Base-by-base conservation (phyloP, 1,140 invertebrate genomes). In the Centruroides vittatus region DNA sequence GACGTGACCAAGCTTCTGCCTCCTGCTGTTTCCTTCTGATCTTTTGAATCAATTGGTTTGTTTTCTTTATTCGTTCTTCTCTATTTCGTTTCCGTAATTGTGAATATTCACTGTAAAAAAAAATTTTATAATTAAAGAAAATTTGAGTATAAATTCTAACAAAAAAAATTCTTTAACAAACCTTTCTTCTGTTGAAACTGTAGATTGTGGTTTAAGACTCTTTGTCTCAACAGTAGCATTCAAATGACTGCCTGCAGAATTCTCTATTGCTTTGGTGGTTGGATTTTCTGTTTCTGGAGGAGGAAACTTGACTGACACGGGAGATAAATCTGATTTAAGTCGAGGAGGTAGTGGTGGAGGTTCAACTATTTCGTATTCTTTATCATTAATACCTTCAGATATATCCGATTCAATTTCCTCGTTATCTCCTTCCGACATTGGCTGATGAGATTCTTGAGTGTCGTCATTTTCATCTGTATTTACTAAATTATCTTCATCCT, bases 21-120 rank as follows among this genome's bases (percentile, higher is more conserved):
- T 73, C 67, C 61, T 64, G 61, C 62, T 75, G 74, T 57, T 70
- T 71, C 50, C 69, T 63, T 63, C 72, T 73, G 67, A 76, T 76
- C 46, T 67, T 57, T 12, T 69, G 66, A 3, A 76, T 67, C 60
- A 70, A 69, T 56, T 72, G 67, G 53, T 65, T 60, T 34, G 72
- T 74, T 46, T 71, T 70, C 53, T 73, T 68, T 34, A 67, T 69
- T 34, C 72, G 61, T 57, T 75, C 72, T 60, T 73, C 71, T 48
- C 75, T 62, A 13, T 67, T 65, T 55, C 72, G 64, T 56, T 70
- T 69, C 47, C 74, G 59, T 35, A 73, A 10, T 23, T 68, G 68
- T 55, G 63, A 47, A 60, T 50, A 47, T 66, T 66, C 49, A 34
- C 63, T 48, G 57, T 60, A 52, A 60, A 60, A 47, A 66, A 52